These are phyloP conservation scores for Trichosurus vulpecula DNA, from an alignment of 2,797 vertebrate genomes.

Conservation along the genomic window DNA sequence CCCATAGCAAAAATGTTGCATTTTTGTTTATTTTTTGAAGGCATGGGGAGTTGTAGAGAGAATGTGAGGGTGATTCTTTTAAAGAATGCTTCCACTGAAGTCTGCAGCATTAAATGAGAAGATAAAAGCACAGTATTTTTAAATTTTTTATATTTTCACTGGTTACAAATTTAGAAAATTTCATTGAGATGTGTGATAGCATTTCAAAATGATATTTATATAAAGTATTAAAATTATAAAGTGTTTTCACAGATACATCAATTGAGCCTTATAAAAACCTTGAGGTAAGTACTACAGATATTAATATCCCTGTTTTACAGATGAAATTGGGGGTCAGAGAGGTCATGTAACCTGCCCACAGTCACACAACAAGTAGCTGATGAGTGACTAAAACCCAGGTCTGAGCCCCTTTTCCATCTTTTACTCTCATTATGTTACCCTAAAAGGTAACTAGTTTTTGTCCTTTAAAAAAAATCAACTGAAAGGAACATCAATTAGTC, in stretches of 20 bases:
- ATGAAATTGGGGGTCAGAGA: background rate
- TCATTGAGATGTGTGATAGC: background rate
- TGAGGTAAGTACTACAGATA: background rate
- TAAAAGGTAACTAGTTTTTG: background rate
- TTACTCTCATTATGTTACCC: background rate
- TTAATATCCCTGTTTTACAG: background rate
- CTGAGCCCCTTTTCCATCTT: background rate
- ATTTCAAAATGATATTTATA: background rate
- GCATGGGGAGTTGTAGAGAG: background rate
- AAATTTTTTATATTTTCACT: background rate
- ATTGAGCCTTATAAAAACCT: background rate
- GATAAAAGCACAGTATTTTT: slow-evolving; percentile 6
- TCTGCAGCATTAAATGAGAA: slow-evolving; percentile 7
- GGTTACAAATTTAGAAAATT: background rate
- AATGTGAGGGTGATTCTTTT: background rate
- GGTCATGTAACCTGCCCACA: background rate
- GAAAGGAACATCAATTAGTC: background rate
- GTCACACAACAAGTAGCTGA: background rate
- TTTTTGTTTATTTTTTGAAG: slow-evolving; percentile 1
- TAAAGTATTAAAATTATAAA: background rate
- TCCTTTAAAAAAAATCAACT: background rate
- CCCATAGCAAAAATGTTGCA: background rate
- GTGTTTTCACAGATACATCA: background rate
- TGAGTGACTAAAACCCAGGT: background rate
- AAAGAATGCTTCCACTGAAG: slow-evolving; percentile 27